phyloP scores from a whole-genome alignment of 2,113 vertebrate genomes.

The Dendrocopos noguchii region DNA sequence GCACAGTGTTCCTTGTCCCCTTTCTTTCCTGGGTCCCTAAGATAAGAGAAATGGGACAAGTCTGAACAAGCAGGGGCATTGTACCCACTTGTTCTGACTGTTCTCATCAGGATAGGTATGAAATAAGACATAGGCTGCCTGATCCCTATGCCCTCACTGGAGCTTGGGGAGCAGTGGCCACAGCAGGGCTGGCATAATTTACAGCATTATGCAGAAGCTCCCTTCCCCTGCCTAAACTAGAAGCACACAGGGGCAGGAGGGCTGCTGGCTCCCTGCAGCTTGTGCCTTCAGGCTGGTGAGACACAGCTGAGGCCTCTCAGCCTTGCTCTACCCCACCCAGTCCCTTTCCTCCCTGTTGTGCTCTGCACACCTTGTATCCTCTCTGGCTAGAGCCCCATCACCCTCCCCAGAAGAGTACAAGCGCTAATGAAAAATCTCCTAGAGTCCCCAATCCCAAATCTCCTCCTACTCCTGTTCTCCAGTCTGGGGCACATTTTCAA shows the following conservation, averaged over 20 bases:
- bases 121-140: not conserved
- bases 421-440: not conserved
- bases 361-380: not conserved
- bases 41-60: not conserved
- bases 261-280: not conserved
- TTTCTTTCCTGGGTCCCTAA: not conserved
- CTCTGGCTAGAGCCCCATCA: not conserved
- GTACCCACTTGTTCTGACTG: not conserved
- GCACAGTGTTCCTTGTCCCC: not conserved
- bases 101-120: not conserved
- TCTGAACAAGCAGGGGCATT: not conserved
- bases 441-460: not conserved
- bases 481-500: not conserved
- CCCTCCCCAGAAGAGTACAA: not conserved
- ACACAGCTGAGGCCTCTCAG: not conserved
- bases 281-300: not conserved
- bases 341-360: not conserved
- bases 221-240: not conserved
- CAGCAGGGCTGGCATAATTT: accelerated
- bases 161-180: not conserved
- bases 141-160: not conserved
- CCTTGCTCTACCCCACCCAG: not conserved
- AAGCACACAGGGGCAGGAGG: not conserved
- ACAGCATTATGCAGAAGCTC: not conserved
- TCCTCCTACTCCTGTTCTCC: not conserved